phyloP scores from a whole-genome alignment of 2,888 invertebrate genomes.

The Clistopyga incitator region DNA sequence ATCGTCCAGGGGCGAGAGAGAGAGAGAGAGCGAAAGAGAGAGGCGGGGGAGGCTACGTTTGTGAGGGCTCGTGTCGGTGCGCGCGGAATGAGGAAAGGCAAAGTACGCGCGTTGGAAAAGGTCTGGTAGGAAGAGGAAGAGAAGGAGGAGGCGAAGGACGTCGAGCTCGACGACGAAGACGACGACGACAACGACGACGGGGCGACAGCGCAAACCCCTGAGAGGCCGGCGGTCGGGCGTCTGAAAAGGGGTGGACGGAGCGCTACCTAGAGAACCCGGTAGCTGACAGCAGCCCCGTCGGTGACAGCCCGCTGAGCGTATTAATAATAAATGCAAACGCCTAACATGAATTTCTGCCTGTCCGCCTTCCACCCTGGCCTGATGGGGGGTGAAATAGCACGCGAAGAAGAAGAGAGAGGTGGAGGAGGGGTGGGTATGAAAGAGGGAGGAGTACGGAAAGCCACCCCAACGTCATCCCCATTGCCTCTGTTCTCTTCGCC shows the following conservation, averaged over 20 bases:
- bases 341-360: conserved; percentile 82
- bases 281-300: conserved; percentile 78
- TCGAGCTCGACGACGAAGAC: conserved; percentile 60
- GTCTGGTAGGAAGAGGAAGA: conserved; percentile 59
- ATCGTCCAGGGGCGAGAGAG: conserved; percentile 65
- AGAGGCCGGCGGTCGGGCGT: conserved; percentile 69
- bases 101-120: conserved; percentile 49
- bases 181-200: conserved; percentile 59
- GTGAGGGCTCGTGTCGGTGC: conserved; percentile 60
- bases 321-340: conserved; percentile 83
- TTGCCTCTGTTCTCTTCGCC: conserved; percentile 19
- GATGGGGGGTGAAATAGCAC: conserved; percentile 30
- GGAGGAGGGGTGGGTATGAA: conserved; percentile 27
- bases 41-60: conserved; percentile 50
- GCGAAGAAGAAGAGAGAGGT: conserved; percentile 19
- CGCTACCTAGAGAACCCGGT: conserved; percentile 73
- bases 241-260: conserved; percentile 62
- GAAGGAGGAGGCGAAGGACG: conserved; percentile 57
- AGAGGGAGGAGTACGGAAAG: conserved; percentile 30
- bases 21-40: not conserved
- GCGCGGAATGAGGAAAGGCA: conserved; percentile 63
- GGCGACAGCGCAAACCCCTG: conserved; percentile 56
- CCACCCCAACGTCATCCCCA: conserved; percentile 38
- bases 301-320: conserved; percentile 81
- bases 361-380: conserved; percentile 58